Evolutionary conservation across 2,888 invertebrate species (phyloP).

Genomic region (Nomada goodeniana): DNA sequence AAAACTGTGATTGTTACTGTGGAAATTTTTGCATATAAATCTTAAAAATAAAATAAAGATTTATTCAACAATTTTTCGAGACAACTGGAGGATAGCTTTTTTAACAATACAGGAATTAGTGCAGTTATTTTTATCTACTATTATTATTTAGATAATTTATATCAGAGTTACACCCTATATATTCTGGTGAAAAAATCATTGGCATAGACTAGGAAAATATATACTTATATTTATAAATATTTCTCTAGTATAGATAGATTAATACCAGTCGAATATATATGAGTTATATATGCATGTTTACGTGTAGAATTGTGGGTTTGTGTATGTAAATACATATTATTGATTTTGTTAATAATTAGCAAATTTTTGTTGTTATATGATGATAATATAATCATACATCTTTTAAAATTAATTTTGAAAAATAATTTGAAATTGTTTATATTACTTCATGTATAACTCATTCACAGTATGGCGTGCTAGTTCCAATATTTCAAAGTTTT

Average conservation of each 20-base stretch:
- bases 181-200: slow-evolving; percentile 63
- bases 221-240: slow-evolving; percentile 48
- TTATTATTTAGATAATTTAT: slow-evolving; percentile 41
- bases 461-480: neutral
- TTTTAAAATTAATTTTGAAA: neutral
- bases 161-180: slow-evolving; percentile 31
- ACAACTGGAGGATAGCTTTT: slow-evolving; percentile 14
- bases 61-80: slow-evolving; percentile 32
- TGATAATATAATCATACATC: neutral
- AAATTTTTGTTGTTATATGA: neutral
- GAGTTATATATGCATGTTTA: slow-evolving; percentile 1
- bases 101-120: slow-evolving; percentile 36
- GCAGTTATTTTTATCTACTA: slow-evolving; percentile 19
- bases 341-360: slow-evolving; percentile 1
- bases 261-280: slow-evolving; percentile 24
- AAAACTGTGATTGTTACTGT: neutral
- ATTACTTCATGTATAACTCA: neutral
- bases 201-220: slow-evolving; percentile 69
- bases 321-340: neutral
- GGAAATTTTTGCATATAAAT: slow-evolving; percentile 9
- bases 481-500: neutral
- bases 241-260: slow-evolving; percentile 42
- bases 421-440: neutral
- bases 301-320: slow-evolving; percentile 11
- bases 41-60: slow-evolving; percentile 12